Evolutionary conservation across 2,113 vertebrate genomes (phyloP), one percentile per base, ranked within the genome.

Genomic region (Ochotona curzoniae): DNA sequence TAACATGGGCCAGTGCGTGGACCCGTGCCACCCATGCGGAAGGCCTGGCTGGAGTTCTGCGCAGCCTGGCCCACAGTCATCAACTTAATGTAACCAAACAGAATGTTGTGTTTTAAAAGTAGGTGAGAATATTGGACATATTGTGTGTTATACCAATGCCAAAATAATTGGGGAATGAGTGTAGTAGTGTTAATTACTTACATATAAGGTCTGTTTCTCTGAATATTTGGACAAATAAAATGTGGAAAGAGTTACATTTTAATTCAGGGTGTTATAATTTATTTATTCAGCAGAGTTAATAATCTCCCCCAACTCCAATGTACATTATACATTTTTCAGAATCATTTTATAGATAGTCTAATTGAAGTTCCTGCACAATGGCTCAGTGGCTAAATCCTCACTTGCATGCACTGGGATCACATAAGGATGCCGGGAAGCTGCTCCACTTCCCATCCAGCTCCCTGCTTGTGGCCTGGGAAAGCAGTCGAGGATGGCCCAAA

Each of bases 161-260:
- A 86, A 38, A 91, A 51, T 89, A 64, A 8, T 64, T 93, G 54
- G 18, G 13, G 54, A 83, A 54, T 84, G 38, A 76, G 54, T n/a
- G 69, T 63, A 20, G 66, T 54, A 51, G 30, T 57, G 44, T 91
- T 74, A 81, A 51, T 11, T 90, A 57, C 76, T 94, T 13, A 67
- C 28, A 35, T 63, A 69, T n/a, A 18, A 69, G 18, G 25, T 60
- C 47, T 61, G 2, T 83, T 93, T 93, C 71, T 87, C 47, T 78
- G 87, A 84, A 78, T 84, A 82, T 82, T 95, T 94, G 1, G 79
- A 57, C 44, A 94, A 94, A 57, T 90, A 80, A 93, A 89, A 74
- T 87, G 49, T 30, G 83, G 87, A 49, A 83, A 73, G 89, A 91
- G 85, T 7, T 3, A 25, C 87, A 35, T 87, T 90, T 23, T 88